A percentile compares a stretch with the other conserved stretches of the same genome.
Evolutionary conservation across 2,797 vertebrate species (phyloP).

Genomic region (Atherinosoma microstoma): DNA sequence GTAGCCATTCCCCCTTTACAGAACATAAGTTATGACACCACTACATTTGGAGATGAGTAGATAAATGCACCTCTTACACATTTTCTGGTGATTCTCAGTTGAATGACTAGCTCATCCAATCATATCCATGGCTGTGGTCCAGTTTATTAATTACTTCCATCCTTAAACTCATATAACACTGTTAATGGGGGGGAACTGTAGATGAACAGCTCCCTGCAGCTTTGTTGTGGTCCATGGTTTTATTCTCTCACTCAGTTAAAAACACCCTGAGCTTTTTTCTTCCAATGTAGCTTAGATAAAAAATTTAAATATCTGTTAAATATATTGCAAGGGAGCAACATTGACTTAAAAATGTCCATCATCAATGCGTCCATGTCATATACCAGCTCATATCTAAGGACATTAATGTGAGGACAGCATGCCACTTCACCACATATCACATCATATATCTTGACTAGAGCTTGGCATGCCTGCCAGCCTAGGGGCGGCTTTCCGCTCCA

Average conservation of each 20-base stretch:
- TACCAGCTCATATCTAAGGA: conserved; percentile 9
- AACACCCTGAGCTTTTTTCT: neutral
- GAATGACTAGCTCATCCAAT: neutral
- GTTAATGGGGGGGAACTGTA: neutral
- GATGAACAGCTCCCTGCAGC: neutral
- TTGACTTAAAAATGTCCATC: conserved; percentile 16
- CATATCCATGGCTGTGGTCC: neutral
- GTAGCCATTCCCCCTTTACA: neutral
- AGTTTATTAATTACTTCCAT: conserved; percentile 2
- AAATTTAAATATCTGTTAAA: conserved; percentile 1
- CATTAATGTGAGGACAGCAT: conserved; percentile 1
- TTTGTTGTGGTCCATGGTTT: neutral
- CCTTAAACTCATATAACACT: neutral
- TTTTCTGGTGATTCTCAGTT: neutral
- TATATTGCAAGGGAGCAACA: conserved; percentile 1
- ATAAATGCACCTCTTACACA: neutral
- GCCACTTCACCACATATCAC: conserved; percentile 31
- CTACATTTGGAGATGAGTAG: neutral
- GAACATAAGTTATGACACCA: neutral
- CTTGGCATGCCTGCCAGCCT: conserved; percentile 19
- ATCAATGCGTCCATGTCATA: conserved; percentile 3
- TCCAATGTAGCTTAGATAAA: neutral
- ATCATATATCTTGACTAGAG: conserved; percentile 9
- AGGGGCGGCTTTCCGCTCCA: conserved; percentile 20
- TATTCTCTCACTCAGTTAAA: conserved; percentile 1